Conservation (phyloP, 2,113 vertebrate genomes). For the human (Homo sapiens) region DNA sequence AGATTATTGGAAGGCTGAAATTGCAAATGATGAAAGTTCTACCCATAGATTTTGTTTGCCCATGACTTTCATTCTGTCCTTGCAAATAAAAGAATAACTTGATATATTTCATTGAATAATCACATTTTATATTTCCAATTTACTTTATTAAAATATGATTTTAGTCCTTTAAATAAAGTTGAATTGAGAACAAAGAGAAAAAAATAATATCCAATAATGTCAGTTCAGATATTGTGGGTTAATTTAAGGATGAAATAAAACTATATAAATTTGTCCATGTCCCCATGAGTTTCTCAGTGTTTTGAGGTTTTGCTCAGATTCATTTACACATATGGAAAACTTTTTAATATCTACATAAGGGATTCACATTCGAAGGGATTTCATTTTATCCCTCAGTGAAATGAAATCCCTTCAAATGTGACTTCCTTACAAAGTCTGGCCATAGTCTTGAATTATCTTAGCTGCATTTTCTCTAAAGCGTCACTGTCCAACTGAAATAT, state of each 20-base stretch:
- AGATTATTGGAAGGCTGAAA: conserved; percentile 61
- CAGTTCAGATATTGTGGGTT: neutral
- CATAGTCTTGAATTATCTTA: neutral
- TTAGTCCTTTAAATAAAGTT: neutral
- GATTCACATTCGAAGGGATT: no score
- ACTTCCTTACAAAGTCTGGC: neutral
- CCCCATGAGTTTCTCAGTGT: neutral
- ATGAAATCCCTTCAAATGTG: neutral
- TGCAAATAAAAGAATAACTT: neutral
- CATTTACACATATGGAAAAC: neutral
- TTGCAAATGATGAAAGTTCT: conserved; percentile 60
- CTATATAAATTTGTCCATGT: neutral
- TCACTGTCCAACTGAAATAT: neutral
- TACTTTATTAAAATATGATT: neutral
- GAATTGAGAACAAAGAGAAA: neutral
- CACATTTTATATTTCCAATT: neutral
- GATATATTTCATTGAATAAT: neutral
- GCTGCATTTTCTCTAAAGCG: neutral
- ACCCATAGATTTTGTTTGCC: conserved; percentile 56
- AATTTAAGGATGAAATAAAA: neutral
- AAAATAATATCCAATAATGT: neutral
- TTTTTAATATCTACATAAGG: neutral
- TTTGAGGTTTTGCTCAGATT: neutral
- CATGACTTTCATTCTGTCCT: conserved; percentile 59
- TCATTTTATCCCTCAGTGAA: neutral